Base-by-base conservation (phyloP, 2,797 vertebrate species). In the Todus mexicanus region DNA sequence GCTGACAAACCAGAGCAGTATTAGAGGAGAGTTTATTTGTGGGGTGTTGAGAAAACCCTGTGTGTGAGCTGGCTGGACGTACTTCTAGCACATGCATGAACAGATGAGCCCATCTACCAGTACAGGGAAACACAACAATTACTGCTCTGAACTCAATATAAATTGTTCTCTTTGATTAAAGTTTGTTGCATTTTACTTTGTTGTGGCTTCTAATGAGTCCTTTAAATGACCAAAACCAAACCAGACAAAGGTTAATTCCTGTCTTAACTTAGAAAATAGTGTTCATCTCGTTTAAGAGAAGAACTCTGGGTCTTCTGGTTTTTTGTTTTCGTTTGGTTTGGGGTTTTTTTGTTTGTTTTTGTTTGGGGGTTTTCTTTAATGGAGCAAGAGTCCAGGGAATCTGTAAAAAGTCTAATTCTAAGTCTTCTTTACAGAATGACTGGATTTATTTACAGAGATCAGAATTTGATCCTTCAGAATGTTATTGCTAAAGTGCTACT, bases 291-390 rank as follows among this genome's bases (percentile, higher is more conserved):
- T n/a, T 70, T 71, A 37, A 73, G 71, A 80, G 73, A 51, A 86
- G 43, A 79, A 47, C 29, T 54, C 40, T 37, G n/a, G 10, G 20
- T 80, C 29, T 72, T 40, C 33, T 42, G n/a, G n/a, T n/a, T n/a
- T n/a, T n/a, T n/a, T n/a, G n/a, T n/a, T n/a, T n/a, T n/a, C n/a
- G n/a, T n/a, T n/a, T n/a, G n/a, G n/a, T n/a, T n/a, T n/a, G n/a
- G n/a, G n/a, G n/a, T n/a, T n/a, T n/a, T n/a, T n/a, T n/a, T n/a
- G n/a, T n/a, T n/a, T n/a, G n/a, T n/a, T n/a, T n/a, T n/a, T n/a
- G n/a, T n/a, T n/a, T n/a, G n/a, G n/a, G n/a, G n/a, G n/a, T n/a
- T 84, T 95, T 89, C 92, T 84, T 72, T 70, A 81, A 56, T 63
- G 71, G 74, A 64, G 60, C 38, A 47, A 51, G 75, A 90, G 71